These are phyloP conservation scores for Plutella xylostella DNA, from an alignment of 2,888 invertebrate species.

Conservation along the genomic window DNA sequence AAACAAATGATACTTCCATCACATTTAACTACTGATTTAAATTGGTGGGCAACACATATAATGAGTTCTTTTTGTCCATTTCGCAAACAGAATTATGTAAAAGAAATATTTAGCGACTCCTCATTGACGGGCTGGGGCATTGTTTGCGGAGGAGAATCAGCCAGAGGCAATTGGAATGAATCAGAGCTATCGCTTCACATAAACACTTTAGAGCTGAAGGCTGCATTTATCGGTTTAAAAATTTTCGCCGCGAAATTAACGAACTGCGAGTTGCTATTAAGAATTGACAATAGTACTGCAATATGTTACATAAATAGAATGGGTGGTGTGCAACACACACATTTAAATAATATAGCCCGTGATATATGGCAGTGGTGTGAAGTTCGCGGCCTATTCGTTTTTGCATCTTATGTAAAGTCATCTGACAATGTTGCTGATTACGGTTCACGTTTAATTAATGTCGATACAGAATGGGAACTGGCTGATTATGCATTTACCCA, in stretches of 20 bases:
- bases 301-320: no score
- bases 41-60: neutral
- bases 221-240: conserved; percentile 7
- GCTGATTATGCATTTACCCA: no score
- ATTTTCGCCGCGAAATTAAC: neutral
- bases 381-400: no score
- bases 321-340: no score
- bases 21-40: neutral
- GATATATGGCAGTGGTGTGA: no score
- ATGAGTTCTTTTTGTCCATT: neutral
- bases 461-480: no score
- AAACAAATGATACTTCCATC: neutral
- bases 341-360: no score
- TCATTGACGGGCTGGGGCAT: neutral
- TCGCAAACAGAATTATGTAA: neutral
- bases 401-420: no score
- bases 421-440: no score
- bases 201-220: conserved; percentile 9
- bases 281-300: conserved; percentile 12
- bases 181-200: conserved; percentile 1
- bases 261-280: conserved; percentile 3
- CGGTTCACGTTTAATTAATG: no score
- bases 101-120: neutral
- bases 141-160: neutral
- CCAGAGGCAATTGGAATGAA: conserved; percentile 7